Evolutionary conservation across 2,113 vertebrate genomes (phyloP).

Genomic region (Grammomys dolichurus): DNA sequence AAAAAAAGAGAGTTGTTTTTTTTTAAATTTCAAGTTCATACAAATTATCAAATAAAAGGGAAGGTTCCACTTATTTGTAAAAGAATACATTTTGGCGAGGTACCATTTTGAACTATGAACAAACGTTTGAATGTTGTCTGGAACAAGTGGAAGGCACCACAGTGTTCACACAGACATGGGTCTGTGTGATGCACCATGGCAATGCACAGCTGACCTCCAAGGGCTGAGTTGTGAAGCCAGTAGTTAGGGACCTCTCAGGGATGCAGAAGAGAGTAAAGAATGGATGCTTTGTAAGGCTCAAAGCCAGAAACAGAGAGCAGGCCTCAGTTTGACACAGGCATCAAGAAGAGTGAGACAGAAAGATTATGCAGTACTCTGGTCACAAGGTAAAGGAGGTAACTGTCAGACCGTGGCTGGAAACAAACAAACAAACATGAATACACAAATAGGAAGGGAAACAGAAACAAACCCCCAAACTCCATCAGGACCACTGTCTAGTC

Average conservation of each 20-base stretch:
- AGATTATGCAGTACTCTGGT: neutral
- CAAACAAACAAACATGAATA: neutral
- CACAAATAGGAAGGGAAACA: neutral
- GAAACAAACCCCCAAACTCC: neutral
- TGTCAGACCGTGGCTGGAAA: neutral
- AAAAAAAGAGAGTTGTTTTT: neutral
- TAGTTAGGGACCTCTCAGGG: neutral
- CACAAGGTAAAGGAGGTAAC: neutral
- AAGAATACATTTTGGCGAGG: conserved; percentile 2
- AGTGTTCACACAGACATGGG: fast-evolving
- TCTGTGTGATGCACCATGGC: neutral
- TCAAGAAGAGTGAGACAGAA: neutral
- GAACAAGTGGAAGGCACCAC: neutral
- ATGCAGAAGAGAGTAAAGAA: neutral
- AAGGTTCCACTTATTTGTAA: conserved; percentile 26
- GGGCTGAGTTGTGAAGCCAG: neutral
- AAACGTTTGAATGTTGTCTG: neutral
- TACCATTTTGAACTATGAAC: neutral
- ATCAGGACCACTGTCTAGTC: neutral
- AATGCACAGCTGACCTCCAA: neutral
- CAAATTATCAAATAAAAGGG: conserved; percentile 30
- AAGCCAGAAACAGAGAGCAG: neutral
- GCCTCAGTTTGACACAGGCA: neutral
- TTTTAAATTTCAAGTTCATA: neutral
- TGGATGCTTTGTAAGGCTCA: neutral